Conservation (phyloP, 2,797 vertebrate species). For the Lithobates pipiens region DNA sequence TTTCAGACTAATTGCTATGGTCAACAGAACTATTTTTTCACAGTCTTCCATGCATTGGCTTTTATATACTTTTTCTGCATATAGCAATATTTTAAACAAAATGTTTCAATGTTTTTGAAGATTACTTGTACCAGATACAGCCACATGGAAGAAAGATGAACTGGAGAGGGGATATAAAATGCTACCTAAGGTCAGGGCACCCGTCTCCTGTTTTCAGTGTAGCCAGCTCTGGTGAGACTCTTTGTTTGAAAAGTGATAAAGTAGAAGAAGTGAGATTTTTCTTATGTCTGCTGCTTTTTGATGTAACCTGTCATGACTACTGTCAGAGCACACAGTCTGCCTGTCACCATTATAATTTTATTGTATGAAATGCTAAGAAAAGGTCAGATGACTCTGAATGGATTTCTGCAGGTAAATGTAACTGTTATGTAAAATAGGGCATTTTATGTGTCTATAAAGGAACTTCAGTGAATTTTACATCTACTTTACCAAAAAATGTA, state of each 20-base stretch:
- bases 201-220: slow-evolving; percentile 16
- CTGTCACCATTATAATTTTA: slow-evolving; percentile 30
- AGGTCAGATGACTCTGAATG: not conserved
- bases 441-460: slow-evolving; percentile 3
- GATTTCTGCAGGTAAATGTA: not conserved
- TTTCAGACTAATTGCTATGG: not conserved
- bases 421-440: slow-evolving; percentile 23
- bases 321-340: slow-evolving; percentile 50
- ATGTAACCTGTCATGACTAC: slow-evolving; percentile 58
- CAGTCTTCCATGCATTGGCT: not conserved
- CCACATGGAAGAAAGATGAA: slow-evolving; percentile 6
- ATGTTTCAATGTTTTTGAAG: not conserved
- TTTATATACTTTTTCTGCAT: not conserved
- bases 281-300: slow-evolving; percentile 51
- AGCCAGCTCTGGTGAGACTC: slow-evolving; percentile 34
- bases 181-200: slow-evolving; percentile 9
- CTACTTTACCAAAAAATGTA: not conserved
- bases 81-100: not conserved
- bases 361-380: slow-evolving; percentile 30
- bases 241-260: slow-evolving; percentile 59
- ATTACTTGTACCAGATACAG: not conserved
- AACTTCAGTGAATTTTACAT: not conserved
- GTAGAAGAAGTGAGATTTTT: slow-evolving; percentile 42
- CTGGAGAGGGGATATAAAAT: slow-evolving; percentile 18
- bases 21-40: not conserved